Evolutionary conservation across 2,888 invertebrate genomes (phyloP), one percentile per base, ranked within the genome.

Genomic region (Cistogaster globosa): DNA sequence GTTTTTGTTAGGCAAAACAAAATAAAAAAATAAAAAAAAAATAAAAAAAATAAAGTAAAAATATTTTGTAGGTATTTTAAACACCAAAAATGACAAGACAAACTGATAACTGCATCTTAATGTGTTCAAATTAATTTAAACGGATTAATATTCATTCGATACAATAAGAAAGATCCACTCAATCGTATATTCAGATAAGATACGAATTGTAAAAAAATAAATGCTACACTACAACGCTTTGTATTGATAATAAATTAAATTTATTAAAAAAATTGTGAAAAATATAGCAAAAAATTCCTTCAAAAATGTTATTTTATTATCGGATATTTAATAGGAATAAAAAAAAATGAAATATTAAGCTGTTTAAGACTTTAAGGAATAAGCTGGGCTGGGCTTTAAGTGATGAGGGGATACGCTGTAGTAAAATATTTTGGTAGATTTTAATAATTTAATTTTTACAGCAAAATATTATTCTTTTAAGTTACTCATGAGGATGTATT

Each of bases 101-200:
- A 87, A 84, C 86, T 86, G 87, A 84, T 87, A 87, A 87, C 87
- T 87, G 87, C 86, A 84, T 76, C 86, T 87, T 87, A 87, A 87
- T 84, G 86, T 84, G 86, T 81, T 87, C 86, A 87, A 87, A 87
- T 87, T 87, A 87, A 87, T 87, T 87, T 87, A 86, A 86, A 87
- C 87, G 86, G 84, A 86, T 87, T 87, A 87, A 87, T 86, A 86
- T 85, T 82, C 83, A 68, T 76, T 78, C 68, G 77, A 87, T 83
- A 80, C 80, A 85, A 72, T 68, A 67, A 48, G 58, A 60, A 51
- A 77, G 38, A 18, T 62, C 36, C 69, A 62, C 36, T 69, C 60
- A 55, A 14, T 20, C 42, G 53, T 62, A 55, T 45, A 55, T 20
- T 12, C 32, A 55, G 62, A 69, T 71, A 69, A 53, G 60, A 62